Conservation (phyloP, 2,888 invertebrate species). For the Platycnemis pennipes region DNA sequence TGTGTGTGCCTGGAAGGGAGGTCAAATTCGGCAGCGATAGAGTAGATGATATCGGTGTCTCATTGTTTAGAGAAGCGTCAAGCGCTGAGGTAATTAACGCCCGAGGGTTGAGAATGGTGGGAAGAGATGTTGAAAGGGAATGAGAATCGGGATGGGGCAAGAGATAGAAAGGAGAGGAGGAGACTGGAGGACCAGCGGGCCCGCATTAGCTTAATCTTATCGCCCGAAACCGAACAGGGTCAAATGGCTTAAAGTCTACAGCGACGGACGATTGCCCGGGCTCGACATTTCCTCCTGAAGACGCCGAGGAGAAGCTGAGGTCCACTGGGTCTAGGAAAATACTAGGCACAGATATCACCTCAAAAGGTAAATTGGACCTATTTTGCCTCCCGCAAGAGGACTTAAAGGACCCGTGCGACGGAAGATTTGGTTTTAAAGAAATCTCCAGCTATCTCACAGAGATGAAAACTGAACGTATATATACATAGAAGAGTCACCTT, state of each 20-base stretch:
- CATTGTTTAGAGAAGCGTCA: conserved; percentile 39
- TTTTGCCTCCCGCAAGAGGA: too few species aligned
- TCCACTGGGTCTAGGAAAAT: background rate
- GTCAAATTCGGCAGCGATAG: background rate
- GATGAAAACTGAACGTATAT: too few species aligned
- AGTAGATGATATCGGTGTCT: conserved; percentile 15
- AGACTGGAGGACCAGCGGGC: background rate
- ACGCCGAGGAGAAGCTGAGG: background rate
- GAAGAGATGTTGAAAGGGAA: background rate
- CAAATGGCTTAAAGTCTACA: conserved; percentile 1
- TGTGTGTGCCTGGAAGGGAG: background rate
- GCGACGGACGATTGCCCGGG: background rate
- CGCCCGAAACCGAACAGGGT: background rate
- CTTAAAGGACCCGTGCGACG: too few species aligned
- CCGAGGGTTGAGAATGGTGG: background rate
- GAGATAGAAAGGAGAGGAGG: background rate
- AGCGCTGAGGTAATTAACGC: conserved; percentile 18
- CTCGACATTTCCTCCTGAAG: background rate
- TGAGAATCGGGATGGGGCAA: background rate
- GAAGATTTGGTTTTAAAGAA: too few species aligned
- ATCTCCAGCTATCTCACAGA: too few species aligned
- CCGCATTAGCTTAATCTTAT: conserved; percentile 39
- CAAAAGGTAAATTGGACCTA: too few species aligned
- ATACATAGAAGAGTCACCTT: too few species aligned
- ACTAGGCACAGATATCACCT: too few species aligned